Conservation (phyloP, 1,140 invertebrate species). For the Littorina saxatilis region DNA sequence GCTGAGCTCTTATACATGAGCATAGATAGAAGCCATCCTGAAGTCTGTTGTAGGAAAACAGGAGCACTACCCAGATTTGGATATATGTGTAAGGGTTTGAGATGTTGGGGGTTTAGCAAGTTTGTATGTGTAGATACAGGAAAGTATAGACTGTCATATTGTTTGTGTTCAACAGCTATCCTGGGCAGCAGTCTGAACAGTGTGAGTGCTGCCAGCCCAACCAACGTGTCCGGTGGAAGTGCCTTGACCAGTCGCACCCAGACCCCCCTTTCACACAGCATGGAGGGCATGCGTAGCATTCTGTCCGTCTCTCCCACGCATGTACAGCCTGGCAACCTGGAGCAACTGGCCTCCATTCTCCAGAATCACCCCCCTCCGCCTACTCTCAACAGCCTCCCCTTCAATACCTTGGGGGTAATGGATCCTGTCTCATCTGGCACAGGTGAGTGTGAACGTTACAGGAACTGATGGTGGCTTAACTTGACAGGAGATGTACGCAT, state of each 20-base stretch:
- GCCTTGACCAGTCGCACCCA: slow-evolving; percentile 25
- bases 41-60: too few relatives aligned
- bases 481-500: too few relatives aligned
- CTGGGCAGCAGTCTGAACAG: slow-evolving; percentile 14
- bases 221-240: not conserved
- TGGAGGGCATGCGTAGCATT: not conserved
- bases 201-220: not conserved
- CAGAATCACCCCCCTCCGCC: slow-evolving; percentile 17
- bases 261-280: not conserved
- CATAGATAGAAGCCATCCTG: too few relatives aligned
- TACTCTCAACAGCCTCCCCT: not conserved
- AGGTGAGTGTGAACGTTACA: slow-evolving; percentile 21
- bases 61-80: too few relatives aligned
- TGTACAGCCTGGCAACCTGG: slow-evolving; percentile 32
- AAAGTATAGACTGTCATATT: too few relatives aligned
- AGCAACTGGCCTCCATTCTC: slow-evolving; percentile 25
- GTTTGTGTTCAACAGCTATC: too few relatives aligned
- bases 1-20: too few relatives aligned
- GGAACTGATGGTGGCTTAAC: too few relatives aligned
- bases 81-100: too few relatives aligned
- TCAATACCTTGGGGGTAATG: slow-evolving; percentile 1
- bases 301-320: slow-evolving; percentile 27
- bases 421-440: not conserved
- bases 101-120: too few relatives aligned
- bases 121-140: too few relatives aligned